phyloP scores from a whole-genome alignment of 2,797 vertebrate species.

The Mus spretus region DNA sequence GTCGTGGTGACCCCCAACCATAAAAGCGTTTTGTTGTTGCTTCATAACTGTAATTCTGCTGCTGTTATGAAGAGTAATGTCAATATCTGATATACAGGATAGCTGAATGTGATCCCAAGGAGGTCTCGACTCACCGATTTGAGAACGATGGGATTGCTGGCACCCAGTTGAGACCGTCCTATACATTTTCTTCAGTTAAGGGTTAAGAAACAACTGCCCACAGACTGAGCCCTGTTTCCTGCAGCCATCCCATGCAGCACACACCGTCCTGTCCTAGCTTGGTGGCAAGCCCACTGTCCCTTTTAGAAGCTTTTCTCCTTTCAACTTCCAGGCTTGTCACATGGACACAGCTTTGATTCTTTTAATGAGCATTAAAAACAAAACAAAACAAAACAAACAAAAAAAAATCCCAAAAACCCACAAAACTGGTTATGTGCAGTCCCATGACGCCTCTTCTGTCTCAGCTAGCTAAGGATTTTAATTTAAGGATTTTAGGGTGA shows the following conservation, averaged over 20 bases:
- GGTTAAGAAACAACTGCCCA: background rate
- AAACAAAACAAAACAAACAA: no score
- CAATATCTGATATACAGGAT: background rate
- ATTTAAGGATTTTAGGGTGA: conserved; percentile 16
- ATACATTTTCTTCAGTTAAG: background rate
- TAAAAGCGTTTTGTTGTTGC: background rate
- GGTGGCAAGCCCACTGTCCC: background rate
- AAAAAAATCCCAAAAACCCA: background rate
- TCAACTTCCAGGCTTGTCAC: background rate
- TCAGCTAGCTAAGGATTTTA: conserved; percentile 44
- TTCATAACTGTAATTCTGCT: background rate
- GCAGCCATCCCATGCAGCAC: background rate
- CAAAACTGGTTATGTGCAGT: background rate
- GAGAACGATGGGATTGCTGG: background rate
- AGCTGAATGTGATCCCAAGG: background rate
- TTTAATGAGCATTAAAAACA: background rate
- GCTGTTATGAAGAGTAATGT: background rate
- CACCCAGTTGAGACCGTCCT: background rate
- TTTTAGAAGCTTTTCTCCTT: background rate
- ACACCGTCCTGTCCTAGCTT: background rate
- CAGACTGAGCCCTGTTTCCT: background rate
- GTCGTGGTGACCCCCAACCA: background rate
- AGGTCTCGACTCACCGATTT: background rate
- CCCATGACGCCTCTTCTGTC: background rate
- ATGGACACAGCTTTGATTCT: background rate